Conservation (phyloP, 2,888 invertebrate species). For the Mesodorylaimus sp. region DNA sequence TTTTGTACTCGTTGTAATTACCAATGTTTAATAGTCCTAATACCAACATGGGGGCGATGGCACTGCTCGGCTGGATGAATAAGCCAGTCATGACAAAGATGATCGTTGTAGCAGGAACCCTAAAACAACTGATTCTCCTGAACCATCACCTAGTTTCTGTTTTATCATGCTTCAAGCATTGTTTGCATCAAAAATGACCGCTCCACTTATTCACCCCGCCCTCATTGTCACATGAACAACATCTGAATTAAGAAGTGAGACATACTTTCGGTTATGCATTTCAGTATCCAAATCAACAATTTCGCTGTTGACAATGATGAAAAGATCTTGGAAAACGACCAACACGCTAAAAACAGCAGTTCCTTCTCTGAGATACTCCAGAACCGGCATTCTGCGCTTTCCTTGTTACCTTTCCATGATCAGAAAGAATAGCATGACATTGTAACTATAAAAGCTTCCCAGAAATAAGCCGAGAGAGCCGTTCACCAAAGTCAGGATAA, state of each 20-base stretch:
- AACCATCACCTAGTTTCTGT: too few species aligned
- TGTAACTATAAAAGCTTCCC: background rate
- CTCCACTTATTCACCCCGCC: too few species aligned
- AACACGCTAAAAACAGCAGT: slow-evolving; percentile 6
- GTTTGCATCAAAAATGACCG: too few species aligned
- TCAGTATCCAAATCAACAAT: slow-evolving; percentile 4
- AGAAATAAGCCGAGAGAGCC: background rate
- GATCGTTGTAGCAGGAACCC: background rate
- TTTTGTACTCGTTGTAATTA: background rate
- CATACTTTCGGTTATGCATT: background rate
- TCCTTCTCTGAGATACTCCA: too few species aligned
- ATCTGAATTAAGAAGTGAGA: too few species aligned
- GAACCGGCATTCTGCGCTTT: background rate
- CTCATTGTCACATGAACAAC: too few species aligned
- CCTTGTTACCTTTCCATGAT: slow-evolving; percentile 2
- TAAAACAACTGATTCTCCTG: too few species aligned
- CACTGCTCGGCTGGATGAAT: background rate
- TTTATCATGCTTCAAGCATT: too few species aligned
- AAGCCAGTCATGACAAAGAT: background rate
- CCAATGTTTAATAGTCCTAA: background rate
- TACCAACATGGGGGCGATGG: background rate
- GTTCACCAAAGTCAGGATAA: slow-evolving; percentile 5
- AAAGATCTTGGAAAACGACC: background rate
- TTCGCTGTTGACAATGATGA: background rate
- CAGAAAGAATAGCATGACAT: background rate